Evolutionary conservation across 2,113 vertebrate genomes (phyloP).

Genomic region (Eretmochelys imbricata): DNA sequence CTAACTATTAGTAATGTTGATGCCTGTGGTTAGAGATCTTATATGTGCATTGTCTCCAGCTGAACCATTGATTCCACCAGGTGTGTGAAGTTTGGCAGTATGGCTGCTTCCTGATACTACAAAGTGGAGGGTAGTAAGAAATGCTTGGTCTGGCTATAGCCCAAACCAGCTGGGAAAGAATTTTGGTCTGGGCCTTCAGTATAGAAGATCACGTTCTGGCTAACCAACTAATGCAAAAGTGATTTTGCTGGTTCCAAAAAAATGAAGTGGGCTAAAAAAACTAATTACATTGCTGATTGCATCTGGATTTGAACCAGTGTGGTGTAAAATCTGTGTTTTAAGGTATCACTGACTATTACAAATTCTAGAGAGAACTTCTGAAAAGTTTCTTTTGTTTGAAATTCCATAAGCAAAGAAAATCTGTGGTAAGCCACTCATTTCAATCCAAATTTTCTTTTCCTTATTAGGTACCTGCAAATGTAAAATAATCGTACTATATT

Average conservation of each 20-base stretch:
- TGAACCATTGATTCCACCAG: background rate
- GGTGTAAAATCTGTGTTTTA: background rate
- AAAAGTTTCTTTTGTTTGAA: background rate
- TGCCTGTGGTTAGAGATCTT: background rate
- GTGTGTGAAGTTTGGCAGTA: background rate
- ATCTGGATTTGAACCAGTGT: background rate
- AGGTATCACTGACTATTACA: rapidly evolving
- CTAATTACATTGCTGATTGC: background rate
- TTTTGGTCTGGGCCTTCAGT: background rate
- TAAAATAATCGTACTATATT: background rate
- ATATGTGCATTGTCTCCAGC: background rate
- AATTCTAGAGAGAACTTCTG: background rate
- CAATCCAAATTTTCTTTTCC: background rate
- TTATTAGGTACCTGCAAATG: background rate
- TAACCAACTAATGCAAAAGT: background rate
- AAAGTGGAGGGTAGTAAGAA: background rate
- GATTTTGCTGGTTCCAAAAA: background rate
- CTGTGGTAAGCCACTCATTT: background rate
- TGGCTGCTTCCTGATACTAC: background rate
- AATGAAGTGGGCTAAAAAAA: background rate
- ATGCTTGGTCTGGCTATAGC: background rate
- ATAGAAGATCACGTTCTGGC: background rate
- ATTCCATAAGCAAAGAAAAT: background rate
- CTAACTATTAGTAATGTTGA: background rate
- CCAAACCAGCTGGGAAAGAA: background rate